Conservation (phyloP, 2,113 vertebrate genomes). For the Alexandromys fortis region DNA sequence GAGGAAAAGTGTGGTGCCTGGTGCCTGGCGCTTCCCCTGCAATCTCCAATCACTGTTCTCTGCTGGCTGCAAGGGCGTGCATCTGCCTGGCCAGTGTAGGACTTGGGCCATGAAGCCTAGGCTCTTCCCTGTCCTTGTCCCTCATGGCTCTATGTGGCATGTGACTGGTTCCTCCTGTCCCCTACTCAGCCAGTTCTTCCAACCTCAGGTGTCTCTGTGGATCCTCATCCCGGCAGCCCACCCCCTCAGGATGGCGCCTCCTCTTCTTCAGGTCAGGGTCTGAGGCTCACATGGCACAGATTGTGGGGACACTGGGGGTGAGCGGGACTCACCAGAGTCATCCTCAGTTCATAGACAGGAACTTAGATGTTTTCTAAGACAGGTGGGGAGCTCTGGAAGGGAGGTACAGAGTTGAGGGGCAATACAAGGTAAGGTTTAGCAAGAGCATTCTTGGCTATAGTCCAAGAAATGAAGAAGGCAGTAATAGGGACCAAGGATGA, state of each 20-base stretch:
- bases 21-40: background rate
- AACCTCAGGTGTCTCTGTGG: too few relatives aligned
- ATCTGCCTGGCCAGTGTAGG: background rate
- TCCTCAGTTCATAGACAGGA: background rate
- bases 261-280: background rate
- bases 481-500: accelerated
- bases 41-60: background rate
- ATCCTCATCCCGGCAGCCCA: background rate
- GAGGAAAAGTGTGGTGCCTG: background rate
- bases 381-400: background rate
- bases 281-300: background rate
- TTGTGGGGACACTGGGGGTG: too few relatives aligned
- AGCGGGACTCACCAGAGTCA: accelerated
- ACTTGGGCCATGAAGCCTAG: background rate
- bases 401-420: background rate
- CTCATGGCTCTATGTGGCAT: background rate
- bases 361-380: background rate
- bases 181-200: background rate
- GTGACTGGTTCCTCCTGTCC: background rate
- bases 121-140: background rate
- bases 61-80: accelerated
- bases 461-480: background rate
- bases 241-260: background rate
- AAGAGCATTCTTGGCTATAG: background rate
- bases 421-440: background rate